Percentiles rank a stretch among this genome's conserved stretches.
These are phyloP conservation scores for Genyomyrus donnyi DNA, from an alignment of 2,113 vertebrate species.

Conservation along the genomic window DNA sequence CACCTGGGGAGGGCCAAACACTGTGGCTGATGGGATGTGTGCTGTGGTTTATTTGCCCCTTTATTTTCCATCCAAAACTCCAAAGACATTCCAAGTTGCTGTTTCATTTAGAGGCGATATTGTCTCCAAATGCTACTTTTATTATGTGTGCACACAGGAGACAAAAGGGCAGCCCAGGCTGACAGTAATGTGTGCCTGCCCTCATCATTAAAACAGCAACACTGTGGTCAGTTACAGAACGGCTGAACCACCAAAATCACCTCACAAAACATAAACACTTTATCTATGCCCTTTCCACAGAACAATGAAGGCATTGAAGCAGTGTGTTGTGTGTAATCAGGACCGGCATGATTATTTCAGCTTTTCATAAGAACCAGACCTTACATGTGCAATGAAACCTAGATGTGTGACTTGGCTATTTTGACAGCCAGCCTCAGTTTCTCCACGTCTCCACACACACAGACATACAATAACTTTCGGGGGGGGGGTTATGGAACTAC, in stretches of 20 bases:
- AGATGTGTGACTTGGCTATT: neutral
- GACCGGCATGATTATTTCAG: neutral
- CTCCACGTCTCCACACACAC: neutral
- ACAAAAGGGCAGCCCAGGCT: neutral
- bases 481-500: conserved; percentile 27
- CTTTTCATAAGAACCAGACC: neutral
- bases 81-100: conserved; percentile 1
- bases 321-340: neutral
- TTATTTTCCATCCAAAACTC: conserved; percentile 20
- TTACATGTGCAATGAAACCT: neutral
- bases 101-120: conserved; percentile 6
- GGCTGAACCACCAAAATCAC: neutral
- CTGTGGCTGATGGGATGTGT: neutral
- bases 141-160: neutral
- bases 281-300: neutral
- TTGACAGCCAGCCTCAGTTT: neutral
- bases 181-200: neutral
- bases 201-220: neutral
- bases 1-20: conserved; percentile 23
- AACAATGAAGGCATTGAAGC: neutral
- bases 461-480: neutral
- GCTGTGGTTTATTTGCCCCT: conserved; percentile 3
- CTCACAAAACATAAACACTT: neutral
- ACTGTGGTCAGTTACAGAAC: neutral
- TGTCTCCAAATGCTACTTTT: neutral